Evolutionary conservation across 2,113 vertebrate genomes (phyloP), one percentile per base, ranked within the genome.

Genomic region (Colaptes auratus): DNA sequence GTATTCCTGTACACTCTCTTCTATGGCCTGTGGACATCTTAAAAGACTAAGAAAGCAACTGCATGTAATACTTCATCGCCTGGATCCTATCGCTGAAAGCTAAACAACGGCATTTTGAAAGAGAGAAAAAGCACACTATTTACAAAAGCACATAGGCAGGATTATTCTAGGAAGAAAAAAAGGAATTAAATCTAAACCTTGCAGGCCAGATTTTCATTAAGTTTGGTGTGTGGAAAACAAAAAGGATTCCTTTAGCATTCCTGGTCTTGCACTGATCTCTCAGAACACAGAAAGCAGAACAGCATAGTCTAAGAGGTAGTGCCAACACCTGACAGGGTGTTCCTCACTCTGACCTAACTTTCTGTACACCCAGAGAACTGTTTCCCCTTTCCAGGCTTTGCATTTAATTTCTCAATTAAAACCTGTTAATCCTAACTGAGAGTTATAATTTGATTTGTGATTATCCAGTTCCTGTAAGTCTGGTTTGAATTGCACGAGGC

Each of bases 21-120:
- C 31, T 59, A 74, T n/a, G 1, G 7, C 33, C 64, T 85, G 15
- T 67, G 52, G 71, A n/a, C 78, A 69, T 33, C 50, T 78, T 55
- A 35, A 90, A 16, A 48, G 83, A 74, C 27, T 71, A 27, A 75
- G 31, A 87, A 90, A 88, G 15, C 12, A 64, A 66, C 25, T 76
- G n/a, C 36, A 58, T 52, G 7, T 10, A 86, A 61, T 33, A 83
- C 58, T 84, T 92, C 25, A 73, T 58, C 60, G 63, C 39, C 56
- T 79, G 23, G 36, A 84, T 84, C 25, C 48, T 64, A 7, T 12
- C 66, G 69, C 0, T 60, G 33, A 48, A 79, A 95, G 44, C 33
- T 88, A 83, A 88, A 88, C 25, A 86, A 88, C 20, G 10, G 17
- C 36, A 64, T 71, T 89, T 82, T 77, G 42, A 48, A 85, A 83